Percentiles rank a stretch among this genome's conserved stretches.
phyloP scores from a whole-genome alignment of 1,140 invertebrate species.

The Coptotermes formosanus region DNA sequence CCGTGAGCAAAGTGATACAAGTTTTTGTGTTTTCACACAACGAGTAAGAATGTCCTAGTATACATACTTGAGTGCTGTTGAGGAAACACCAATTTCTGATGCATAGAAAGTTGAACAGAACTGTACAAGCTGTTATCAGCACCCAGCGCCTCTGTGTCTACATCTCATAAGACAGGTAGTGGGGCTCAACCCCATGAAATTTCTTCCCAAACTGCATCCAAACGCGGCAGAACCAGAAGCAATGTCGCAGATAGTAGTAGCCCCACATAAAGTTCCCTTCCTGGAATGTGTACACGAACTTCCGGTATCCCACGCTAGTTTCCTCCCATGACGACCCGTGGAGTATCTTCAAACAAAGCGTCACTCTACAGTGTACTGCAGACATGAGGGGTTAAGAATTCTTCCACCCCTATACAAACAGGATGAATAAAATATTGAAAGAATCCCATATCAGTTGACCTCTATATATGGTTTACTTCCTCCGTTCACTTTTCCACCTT shows the following conservation, averaged over 20 bases:
- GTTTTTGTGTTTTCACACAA: too few relatives aligned
- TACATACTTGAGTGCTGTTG: too few relatives aligned
- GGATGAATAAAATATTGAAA: not conserved
- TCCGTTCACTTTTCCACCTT: not conserved
- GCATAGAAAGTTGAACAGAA: too few relatives aligned
- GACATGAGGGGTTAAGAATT: not conserved
- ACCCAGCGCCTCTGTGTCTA: too few relatives aligned
- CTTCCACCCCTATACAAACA: not conserved
- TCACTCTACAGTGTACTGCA: not conserved
- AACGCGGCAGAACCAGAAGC: not conserved
- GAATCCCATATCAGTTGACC: not conserved
- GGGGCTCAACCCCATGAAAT: not conserved
- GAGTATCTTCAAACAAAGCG: not conserved
- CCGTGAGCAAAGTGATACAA: too few relatives aligned
- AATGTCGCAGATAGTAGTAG: not conserved
- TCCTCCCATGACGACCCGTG: not conserved
- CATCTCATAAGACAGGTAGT: not conserved
- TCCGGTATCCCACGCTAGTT: not conserved
- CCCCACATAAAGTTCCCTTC: not conserved
- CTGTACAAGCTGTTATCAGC: not conserved
- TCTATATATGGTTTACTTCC: not conserved
- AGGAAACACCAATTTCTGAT: too few relatives aligned
- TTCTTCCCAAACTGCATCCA: not conserved
- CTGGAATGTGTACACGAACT: not conserved
- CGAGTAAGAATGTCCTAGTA: too few relatives aligned